Evolutionary conservation across 2,113 vertebrate genomes (phyloP).

Genomic region (Emydocephalus ijimae): DNA sequence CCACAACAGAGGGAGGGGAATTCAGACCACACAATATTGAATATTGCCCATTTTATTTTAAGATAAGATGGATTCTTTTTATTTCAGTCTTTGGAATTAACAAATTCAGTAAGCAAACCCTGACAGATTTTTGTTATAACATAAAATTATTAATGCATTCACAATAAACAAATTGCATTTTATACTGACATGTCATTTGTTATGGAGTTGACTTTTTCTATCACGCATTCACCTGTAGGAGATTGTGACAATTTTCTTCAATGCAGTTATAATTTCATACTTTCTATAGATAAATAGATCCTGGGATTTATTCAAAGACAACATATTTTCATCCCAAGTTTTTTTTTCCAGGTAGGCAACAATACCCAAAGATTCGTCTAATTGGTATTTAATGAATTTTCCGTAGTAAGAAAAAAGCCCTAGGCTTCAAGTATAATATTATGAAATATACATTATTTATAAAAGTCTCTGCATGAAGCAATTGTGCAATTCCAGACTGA

Average conservation of each 20-base stretch:
- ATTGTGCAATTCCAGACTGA: neutral
- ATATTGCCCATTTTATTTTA: too few species aligned
- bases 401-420: neutral
- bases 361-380: neutral
- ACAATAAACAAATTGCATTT: too few species aligned
- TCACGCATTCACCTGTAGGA: neutral
- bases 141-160: too few species aligned
- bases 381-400: neutral
- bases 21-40: too few species aligned
- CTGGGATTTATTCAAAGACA: neutral
- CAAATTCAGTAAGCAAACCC: too few species aligned
- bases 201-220: too few species aligned
- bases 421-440: neutral
- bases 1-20: too few species aligned
- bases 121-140: too few species aligned
- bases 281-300: neutral
- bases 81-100: too few species aligned
- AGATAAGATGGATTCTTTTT: too few species aligned
- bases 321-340: neutral
- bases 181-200: too few species aligned
- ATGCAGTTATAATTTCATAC: neutral
- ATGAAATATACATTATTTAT: neutral
- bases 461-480: neutral
- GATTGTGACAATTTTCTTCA: neutral
- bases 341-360: neutral